phyloP scores from a whole-genome alignment of 2,113 vertebrate species.

The Dromaius novaehollandiae region DNA sequence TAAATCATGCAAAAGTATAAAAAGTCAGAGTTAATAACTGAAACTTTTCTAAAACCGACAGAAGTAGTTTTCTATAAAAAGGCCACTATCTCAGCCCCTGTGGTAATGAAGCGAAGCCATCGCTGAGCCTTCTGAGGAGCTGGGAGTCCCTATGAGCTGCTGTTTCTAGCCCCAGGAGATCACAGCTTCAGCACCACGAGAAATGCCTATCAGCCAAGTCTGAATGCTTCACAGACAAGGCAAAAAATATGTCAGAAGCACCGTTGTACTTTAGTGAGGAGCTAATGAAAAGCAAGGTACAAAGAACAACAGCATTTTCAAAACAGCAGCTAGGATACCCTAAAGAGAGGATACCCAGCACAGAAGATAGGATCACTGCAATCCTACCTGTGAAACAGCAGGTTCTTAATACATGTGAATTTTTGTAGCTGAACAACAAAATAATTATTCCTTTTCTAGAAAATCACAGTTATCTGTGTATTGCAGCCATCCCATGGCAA shows the following conservation, averaged over 20 bases:
- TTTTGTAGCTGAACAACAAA: not conserved
- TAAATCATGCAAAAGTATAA: too few species aligned
- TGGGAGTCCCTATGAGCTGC: not conserved
- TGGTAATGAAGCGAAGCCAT: too few species aligned
- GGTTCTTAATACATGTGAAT: not conserved
- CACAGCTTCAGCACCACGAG: too few species aligned
- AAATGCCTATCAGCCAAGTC: too few species aligned
- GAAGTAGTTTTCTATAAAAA: not conserved
- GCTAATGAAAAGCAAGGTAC: not conserved
- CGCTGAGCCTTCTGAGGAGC: not conserved
- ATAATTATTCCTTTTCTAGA: not conserved
- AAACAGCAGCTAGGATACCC: not conserved
- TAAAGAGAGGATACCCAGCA: not conserved
- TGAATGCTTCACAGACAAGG: not conserved
- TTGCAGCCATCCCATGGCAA: too few species aligned
- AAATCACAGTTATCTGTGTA: not conserved
- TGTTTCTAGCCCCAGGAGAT: not conserved
- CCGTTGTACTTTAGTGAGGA: not conserved
- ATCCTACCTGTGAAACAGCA: not conserved
- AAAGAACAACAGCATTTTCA: not conserved
- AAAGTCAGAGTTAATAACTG: not conserved
- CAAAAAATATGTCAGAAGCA: not conserved
- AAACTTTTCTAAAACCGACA: not conserved
- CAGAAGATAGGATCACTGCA: not conserved
- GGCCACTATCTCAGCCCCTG: not conserved